These are phyloP conservation scores for Lysandra bellargus DNA, from an alignment of 2,888 invertebrate species.

Conservation along the genomic window DNA sequence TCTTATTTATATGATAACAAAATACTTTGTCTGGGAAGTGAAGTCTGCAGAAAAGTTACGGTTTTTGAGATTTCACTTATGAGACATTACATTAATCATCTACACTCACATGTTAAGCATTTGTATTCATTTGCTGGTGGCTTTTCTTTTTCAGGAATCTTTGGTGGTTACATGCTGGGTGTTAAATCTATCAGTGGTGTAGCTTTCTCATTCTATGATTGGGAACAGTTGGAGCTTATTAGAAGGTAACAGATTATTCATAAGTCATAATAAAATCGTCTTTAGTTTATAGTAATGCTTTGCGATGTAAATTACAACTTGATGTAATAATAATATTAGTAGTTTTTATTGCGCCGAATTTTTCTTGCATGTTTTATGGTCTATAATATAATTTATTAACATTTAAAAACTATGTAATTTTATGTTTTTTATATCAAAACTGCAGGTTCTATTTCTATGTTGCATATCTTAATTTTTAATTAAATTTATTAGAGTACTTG, in stretches of 20 bases:
- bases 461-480: no score
- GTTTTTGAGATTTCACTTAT: no score
- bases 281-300: not conserved
- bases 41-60: no score
- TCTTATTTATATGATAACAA: not conserved
- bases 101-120: not conserved
- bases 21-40: no score
- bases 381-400: not conserved
- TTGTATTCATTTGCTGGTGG: not conserved
- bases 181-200: conserved; percentile 95
- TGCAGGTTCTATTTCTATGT: no score
- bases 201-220: conserved; percentile 98
- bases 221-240: conserved; percentile 95
- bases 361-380: not conserved
- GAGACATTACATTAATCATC: no score
- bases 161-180: conserved; percentile 94
- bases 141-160: conserved; percentile 83
- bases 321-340: no score
- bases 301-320: not conserved
- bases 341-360: no score
- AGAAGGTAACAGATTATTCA: conserved; percentile 72
- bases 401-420: not conserved
- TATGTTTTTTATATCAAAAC: not conserved
- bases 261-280: not conserved
- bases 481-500: not conserved